Conservation (phyloP, 2,797 vertebrate species). For the Pipistrellus pygmaeus region DNA sequence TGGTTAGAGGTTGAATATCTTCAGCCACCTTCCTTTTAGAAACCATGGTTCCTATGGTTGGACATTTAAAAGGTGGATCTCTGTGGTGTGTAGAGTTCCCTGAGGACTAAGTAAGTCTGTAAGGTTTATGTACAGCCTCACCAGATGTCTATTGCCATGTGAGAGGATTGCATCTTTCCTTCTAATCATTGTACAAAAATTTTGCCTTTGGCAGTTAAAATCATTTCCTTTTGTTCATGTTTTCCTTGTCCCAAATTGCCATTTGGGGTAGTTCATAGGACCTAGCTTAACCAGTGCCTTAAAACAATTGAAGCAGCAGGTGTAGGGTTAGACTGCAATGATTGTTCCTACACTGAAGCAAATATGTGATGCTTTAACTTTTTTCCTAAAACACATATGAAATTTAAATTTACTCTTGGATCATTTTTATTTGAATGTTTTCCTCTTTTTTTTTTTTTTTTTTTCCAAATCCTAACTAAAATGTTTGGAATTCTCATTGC, state of each 20-base stretch:
- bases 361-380: slow-evolving; percentile 7
- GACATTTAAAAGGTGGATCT: neutral
- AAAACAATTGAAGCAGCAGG: neutral
- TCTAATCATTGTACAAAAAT: slow-evolving; percentile 28
- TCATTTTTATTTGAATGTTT: slow-evolving; percentile 56
- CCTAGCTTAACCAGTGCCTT: neutral
- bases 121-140: neutral
- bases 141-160: neutral
- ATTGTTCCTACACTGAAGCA: slow-evolving; percentile 38
- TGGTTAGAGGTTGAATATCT: slow-evolving; percentile 20
- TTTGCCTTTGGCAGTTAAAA: slow-evolving; percentile 62
- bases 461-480: slow-evolving; percentile 15
- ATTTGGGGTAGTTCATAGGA: neutral
- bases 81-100: neutral
- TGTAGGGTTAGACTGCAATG: accelerated
- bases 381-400: neutral
- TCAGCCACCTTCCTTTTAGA: slow-evolving; percentile 62
- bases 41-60: neutral
- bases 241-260: slow-evolving; percentile 36
- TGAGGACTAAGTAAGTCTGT: neutral
- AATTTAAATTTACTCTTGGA: slow-evolving; percentile 46
- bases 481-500: slow-evolving; percentile 68
- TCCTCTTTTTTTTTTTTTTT: slow-evolving; percentile 44
- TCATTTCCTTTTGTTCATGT: slow-evolving; percentile 57
- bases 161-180: slow-evolving; percentile 36